Evolutionary conservation across 2,113 vertebrate genomes (phyloP).

Genomic region (Promerops cafer): DNA sequence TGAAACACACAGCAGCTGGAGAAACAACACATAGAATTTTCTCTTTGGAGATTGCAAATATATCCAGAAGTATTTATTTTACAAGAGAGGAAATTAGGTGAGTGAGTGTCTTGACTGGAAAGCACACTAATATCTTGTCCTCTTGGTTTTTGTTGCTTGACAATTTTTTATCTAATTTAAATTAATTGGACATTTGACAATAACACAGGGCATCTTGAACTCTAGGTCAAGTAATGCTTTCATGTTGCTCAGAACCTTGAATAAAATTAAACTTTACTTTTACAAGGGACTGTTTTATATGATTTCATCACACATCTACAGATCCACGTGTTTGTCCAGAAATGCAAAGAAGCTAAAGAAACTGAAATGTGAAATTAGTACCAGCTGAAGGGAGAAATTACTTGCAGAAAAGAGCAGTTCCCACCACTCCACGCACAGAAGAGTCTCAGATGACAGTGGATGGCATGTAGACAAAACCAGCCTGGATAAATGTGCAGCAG

Average conservation of each 20-base stretch:
- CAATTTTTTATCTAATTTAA: not conserved
- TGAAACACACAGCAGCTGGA: not conserved
- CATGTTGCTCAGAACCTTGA: not conserved
- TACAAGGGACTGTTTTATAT: not conserved
- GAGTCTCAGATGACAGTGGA: not conserved
- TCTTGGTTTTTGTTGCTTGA: not conserved
- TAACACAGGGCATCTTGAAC: not conserved
- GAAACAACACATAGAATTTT: not conserved
- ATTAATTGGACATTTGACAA: constrained; percentile 8
- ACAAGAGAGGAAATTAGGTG: not conserved
- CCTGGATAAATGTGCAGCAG: not conserved
- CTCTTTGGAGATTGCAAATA: not conserved
- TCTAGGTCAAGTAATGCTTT: not conserved
- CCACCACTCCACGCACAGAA: not conserved
- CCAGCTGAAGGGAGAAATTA: not conserved
- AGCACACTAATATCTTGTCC: not conserved
- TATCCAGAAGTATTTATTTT: constrained; percentile 18
- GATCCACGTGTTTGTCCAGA: not conserved
- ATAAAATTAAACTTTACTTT: not conserved
- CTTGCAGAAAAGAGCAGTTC: not conserved
- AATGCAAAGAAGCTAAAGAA: not conserved
- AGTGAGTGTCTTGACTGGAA: not conserved
- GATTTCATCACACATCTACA: not conserved
- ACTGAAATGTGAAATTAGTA: not conserved
- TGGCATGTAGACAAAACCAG: not conserved